Percentiles rank a stretch among this genome's conserved stretches.
Conservation (phyloP, 2,797 vertebrate genomes). For the Triplophysa yarkandensis region DNA sequence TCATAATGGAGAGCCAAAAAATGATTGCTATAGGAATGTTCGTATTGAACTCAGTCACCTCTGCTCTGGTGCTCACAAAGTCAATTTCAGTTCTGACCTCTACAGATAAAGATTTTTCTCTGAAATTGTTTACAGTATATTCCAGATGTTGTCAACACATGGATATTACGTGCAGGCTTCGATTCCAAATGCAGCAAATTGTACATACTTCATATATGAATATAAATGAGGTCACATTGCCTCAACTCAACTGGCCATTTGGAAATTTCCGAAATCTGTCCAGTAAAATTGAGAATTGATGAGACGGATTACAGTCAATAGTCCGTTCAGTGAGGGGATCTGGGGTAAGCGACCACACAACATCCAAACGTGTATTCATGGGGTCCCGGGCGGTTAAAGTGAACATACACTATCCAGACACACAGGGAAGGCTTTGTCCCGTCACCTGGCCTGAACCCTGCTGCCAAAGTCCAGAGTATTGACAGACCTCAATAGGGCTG, state of each 20-base stretch:
- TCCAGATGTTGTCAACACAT: neutral
- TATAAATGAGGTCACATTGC: neutral
- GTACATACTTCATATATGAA: neutral
- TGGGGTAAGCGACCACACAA: slow-evolving; percentile 37
- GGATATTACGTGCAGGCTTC: neutral
- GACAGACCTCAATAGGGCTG: slow-evolving; percentile 63
- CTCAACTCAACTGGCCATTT: neutral
- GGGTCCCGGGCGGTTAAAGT: slow-evolving; percentile 29
- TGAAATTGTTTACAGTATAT: neutral
- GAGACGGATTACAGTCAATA: slow-evolving; percentile 30
- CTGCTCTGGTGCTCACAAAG: neutral
- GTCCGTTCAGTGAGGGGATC: slow-evolving; percentile 25
- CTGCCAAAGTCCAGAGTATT: slow-evolving; percentile 50
- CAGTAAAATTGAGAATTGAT: slow-evolving; percentile 23
- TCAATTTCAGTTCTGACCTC: slow-evolving; percentile 1
- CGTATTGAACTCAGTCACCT: neutral
- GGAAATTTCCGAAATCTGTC: slow-evolving; percentile 8
- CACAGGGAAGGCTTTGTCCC: slow-evolving; percentile 67
- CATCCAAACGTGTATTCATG: slow-evolving; percentile 42
- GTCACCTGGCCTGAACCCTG: slow-evolving; percentile 72
- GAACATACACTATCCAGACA: slow-evolving; percentile 52
- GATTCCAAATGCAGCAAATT: neutral
- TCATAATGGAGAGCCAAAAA: no score
- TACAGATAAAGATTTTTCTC: neutral
- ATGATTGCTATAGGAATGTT: no score